These are phyloP conservation scores for Eudyptes chrysolophus DNA, from an alignment of 2,113 vertebrate species.

Conservation along the genomic window DNA sequence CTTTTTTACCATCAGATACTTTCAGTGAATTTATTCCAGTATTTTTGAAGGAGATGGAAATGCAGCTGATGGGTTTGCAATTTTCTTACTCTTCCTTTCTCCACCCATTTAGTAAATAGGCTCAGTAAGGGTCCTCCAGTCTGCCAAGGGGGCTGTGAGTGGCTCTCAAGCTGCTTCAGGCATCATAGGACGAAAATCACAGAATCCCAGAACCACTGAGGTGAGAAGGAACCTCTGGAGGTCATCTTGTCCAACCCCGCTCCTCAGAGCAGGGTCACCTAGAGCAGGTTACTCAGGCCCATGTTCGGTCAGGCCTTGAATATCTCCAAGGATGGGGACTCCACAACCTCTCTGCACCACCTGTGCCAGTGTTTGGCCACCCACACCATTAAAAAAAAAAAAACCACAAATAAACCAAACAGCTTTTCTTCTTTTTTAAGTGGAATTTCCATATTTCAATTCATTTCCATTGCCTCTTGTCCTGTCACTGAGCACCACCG, in stretches of 20 bases:
- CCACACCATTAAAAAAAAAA: not conserved
- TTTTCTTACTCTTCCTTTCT: not conserved
- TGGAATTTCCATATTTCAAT: not conserved
- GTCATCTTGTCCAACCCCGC: rapidly evolving
- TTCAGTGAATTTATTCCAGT: not conserved
- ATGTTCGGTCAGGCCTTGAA: not conserved
- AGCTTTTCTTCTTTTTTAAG: not conserved
- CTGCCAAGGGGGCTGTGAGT: not conserved
- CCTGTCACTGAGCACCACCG: not conserved
- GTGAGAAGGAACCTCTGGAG: not conserved
- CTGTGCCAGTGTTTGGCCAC: not conserved
- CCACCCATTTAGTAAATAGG: not conserved
- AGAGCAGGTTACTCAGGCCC: not conserved
- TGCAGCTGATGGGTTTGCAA: not conserved
- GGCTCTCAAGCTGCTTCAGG: not conserved
- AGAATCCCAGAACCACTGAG: not conserved
- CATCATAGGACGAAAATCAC: not conserved
- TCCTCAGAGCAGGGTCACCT: not conserved
- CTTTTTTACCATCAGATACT: not conserved
- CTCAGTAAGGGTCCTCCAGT: not conserved
- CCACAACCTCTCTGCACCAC: not conserved
- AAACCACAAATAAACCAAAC: not conserved
- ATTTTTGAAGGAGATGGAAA: not conserved
- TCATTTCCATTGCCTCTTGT: not conserved
- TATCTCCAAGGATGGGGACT: not conserved